Conservation (phyloP, 2,113 vertebrate genomes). For the Garra rufa region DNA sequence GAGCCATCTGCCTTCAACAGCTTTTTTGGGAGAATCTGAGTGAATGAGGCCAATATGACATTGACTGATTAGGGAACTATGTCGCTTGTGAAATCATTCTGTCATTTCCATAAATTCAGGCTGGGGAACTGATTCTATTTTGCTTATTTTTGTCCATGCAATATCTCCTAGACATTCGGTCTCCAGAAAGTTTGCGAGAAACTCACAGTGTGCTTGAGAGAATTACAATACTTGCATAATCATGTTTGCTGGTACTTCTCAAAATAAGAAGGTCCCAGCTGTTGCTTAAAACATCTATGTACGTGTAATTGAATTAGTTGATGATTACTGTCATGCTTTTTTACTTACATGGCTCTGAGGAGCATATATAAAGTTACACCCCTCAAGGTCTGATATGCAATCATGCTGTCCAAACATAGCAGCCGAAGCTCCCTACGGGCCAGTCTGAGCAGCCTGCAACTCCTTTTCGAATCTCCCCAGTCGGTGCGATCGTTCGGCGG, state of each 20-base stretch:
- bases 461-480: conserved; percentile 23
- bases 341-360: conserved; percentile 32
- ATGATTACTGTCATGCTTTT: conserved; percentile 42
- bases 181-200: not conserved
- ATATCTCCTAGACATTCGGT: not conserved
- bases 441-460: conserved; percentile 24
- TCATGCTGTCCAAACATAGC: conserved; percentile 41
- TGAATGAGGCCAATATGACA: conserved; percentile 20
- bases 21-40: not conserved
- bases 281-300: not conserved
- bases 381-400: not conserved
- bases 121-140: not conserved
- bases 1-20: not conserved
- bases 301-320: conserved; percentile 26
- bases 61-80: not conserved
- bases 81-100: not conserved
- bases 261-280: not conserved
- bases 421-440: conserved; percentile 25
- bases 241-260: not conserved
- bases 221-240: not conserved
- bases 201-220: not conserved
- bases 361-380: conserved; percentile 36
- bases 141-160: not conserved
- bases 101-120: not conserved
- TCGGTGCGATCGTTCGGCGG: not conserved